Conservation (phyloP, 2,113 vertebrate genomes). For the Nesogale talazaci region DNA sequence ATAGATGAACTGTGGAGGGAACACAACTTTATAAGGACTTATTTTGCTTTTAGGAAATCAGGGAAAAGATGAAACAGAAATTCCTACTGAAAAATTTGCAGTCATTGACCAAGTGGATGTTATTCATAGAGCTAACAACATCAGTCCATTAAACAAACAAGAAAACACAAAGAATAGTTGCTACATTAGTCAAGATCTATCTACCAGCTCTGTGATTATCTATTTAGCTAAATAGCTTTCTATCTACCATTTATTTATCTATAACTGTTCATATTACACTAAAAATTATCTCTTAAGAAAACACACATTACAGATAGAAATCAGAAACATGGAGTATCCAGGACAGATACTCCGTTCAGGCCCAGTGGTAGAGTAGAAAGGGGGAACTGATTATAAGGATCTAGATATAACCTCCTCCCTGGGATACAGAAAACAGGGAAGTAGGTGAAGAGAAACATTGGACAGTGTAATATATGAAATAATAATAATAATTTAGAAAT, state of each 20-base stretch:
- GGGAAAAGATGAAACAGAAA: neutral
- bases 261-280: neutral
- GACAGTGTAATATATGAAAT: too few relatives aligned
- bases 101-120: neutral
- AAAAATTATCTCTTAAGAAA: conserved; percentile 30
- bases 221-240: neutral
- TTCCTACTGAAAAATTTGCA: neutral
- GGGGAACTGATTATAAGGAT: too few relatives aligned
- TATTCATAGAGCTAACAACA: neutral
- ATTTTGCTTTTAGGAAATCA: neutral
- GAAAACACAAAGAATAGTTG: neutral
- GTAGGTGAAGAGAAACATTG: too few relatives aligned
- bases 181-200: neutral
- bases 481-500: too few relatives aligned
- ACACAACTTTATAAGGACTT: neutral
- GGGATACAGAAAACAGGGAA: too few relatives aligned
- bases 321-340: too few relatives aligned
- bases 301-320: too few relatives aligned
- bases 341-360: too few relatives aligned
- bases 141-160: neutral
- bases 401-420: too few relatives aligned
- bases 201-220: neutral
- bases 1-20: neutral
- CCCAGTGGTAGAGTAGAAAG: too few relatives aligned
- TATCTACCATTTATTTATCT: neutral